phyloP scores from a whole-genome alignment of 1,140 invertebrate species.

The Ooceraea biroi region DNA sequence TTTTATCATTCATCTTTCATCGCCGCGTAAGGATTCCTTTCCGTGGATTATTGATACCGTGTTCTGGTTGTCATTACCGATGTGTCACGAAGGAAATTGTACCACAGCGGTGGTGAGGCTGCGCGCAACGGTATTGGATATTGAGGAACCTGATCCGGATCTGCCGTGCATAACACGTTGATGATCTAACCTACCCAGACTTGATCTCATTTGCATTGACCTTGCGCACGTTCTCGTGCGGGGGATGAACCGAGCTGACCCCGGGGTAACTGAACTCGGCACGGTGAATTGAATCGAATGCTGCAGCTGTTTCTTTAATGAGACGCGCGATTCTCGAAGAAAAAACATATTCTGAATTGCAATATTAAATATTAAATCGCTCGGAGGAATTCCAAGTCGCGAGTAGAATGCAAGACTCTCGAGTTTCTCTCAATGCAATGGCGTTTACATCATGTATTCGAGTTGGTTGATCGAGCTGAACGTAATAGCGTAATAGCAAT shows the following conservation, averaged over 20 bases:
- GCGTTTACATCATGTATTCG: not conserved
- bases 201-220: slow-evolving; percentile 34
- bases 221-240: not conserved
- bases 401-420: not conserved
- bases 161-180: slow-evolving; percentile 25
- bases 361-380: not conserved
- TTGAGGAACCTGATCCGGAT: slow-evolving; percentile 23
- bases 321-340: not conserved
- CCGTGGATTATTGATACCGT: not conserved
- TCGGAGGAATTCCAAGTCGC: not conserved
- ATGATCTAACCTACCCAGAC: slow-evolving; percentile 7
- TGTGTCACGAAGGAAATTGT: not conserved
- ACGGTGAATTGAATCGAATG: not conserved
- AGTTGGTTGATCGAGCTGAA: not conserved
- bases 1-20: not conserved
- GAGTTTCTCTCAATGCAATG: not conserved
- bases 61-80: not conserved
- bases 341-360: not conserved
- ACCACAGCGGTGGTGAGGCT: not conserved
- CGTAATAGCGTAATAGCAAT: not conserved
- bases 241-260: not conserved
- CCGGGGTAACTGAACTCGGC: slow-evolving; percentile 11
- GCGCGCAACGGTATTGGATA: not conserved
- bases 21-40: not conserved
- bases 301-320: not conserved